Base-by-base conservation (phyloP, 2,888 invertebrate genomes). In the Aphrophora alni region DNA sequence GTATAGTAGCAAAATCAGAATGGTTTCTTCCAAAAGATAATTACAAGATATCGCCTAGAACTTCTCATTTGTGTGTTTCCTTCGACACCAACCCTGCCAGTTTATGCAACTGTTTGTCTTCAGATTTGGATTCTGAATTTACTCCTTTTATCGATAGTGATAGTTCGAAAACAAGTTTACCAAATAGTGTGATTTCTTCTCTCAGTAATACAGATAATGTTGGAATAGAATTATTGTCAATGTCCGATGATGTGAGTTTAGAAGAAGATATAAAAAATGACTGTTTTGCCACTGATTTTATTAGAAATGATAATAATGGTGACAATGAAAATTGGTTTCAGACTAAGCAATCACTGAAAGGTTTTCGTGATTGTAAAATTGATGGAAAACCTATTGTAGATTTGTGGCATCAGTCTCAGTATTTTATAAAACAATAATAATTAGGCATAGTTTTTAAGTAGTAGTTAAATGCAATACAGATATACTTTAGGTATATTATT, bases 381-480 rank as follows among this genome's bases (percentile, higher is more conserved):
- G 44, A 77, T 69, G 81, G 81, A 10, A 74, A 69, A 44, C 73
- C 81, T 12, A 73, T 78, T 2, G 24, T 75, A n/a, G 72, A 74
- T 27, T 26, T 81, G 24, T 81, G 81, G 81, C 73, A 91, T 75
- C 5, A 21, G 21, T 59, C 59, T 59, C 59, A 59, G 21, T 59
- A 59, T 59, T 59, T 59, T 59, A 59, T n/a, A 21, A 59, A 21
- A 5, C n/a, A 59, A 4, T 44, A 44, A 14, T 44, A 44, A 14
- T 14, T 3, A 3, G 8, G 8, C 8, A 33, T 33, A 33, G 33
- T 33, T 5, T 33, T 33, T 33, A 33, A 33, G n/a, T n/a, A n/a
- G n/a, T n/a, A n/a, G n/a, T n/a, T n/a, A n/a, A n/a, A n/a, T n/a
- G n/a, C n/a, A n/a, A n/a, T n/a, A n/a, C n/a, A n/a, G n/a, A n/a